Base-by-base conservation (phyloP, 2,888 invertebrate species). In the Zaprionus obscuricornis region DNA sequence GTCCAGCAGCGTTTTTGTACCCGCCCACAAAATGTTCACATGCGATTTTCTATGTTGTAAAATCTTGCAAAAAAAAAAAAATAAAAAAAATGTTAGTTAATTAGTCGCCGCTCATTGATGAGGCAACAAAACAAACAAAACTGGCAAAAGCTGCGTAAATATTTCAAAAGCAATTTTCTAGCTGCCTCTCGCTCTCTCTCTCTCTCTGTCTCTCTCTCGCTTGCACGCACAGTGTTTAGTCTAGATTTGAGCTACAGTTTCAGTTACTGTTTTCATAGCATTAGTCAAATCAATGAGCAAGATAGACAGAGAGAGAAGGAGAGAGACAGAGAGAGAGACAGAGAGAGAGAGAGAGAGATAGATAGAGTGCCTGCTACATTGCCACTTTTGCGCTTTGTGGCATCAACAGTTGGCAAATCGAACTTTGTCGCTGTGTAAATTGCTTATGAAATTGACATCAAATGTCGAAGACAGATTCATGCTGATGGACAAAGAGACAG, bases 401-500 rank as follows among this genome's bases (percentile, higher is more conserved):
- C 73, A 59, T 86, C 84, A 86, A 85, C 87, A 82, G 87, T 75
- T 85, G 85, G 81, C 66, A 74, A 82, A 84, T 73, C 86, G 78
- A 86, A 76, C 60, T 46, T 56, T 60, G 77, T 67, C 65, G 66
- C 86, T 77, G 66, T 65, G 74, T 78, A 85, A 86, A 82, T 82
- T 86, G 86, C 86, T 77, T 86, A 86, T 85, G 74, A 82, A 86
- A 86, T 82, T 82, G 81, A 82, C 81, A 81, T 66, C 77, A 62
- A 86, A 64, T 73, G 82, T 60, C 74, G 59, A 55, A 45, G 50
- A 57, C 33, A 47, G 43, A n/a, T n/a, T n/a, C n/a, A n/a, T n/a
- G n/a, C 14, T 16, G 13, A 33, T 16, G 33, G 10, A 29, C 5
- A 29, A n/a, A n/a, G n/a, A n/a, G n/a, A n/a, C n/a, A n/a, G n/a